Conservation (phyloP, 2,113 vertebrate species). For the Hyperopisus bebe region DNA sequence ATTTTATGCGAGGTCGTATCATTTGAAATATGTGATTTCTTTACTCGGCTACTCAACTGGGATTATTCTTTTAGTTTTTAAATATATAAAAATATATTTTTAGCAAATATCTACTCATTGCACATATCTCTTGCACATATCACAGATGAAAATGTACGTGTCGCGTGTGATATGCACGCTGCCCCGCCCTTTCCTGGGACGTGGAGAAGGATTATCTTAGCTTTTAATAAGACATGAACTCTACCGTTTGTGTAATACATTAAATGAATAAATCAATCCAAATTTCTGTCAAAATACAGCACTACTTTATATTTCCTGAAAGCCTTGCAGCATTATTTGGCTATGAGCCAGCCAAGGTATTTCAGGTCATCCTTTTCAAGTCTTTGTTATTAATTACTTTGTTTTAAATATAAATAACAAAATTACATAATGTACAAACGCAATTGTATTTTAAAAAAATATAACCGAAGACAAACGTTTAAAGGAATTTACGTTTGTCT, state of each 20-base stretch:
- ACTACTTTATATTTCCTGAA: background rate
- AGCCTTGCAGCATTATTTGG: background rate
- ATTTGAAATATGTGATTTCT: background rate
- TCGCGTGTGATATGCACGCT: background rate
- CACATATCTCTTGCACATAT: background rate
- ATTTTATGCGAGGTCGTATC: background rate
- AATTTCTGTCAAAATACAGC: background rate
- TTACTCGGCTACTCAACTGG: background rate
- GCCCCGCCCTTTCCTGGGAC: background rate
- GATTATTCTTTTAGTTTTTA: background rate
- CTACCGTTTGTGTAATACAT: background rate
- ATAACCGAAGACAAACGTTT: background rate
- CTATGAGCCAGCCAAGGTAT: background rate
- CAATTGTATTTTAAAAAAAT: background rate
- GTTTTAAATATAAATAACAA: background rate
- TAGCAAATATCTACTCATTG: background rate
- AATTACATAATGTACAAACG: background rate
- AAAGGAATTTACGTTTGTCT: background rate
- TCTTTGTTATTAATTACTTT: background rate
- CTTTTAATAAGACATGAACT: background rate
- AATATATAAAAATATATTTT: background rate
- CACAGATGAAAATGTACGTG: background rate
- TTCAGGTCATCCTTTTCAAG: background rate
- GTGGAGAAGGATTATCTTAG: background rate
- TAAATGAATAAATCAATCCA: background rate